phyloP scores from a whole-genome alignment of 2,113 vertebrate genomes.

The Takifugu bimaculatus region DNA sequence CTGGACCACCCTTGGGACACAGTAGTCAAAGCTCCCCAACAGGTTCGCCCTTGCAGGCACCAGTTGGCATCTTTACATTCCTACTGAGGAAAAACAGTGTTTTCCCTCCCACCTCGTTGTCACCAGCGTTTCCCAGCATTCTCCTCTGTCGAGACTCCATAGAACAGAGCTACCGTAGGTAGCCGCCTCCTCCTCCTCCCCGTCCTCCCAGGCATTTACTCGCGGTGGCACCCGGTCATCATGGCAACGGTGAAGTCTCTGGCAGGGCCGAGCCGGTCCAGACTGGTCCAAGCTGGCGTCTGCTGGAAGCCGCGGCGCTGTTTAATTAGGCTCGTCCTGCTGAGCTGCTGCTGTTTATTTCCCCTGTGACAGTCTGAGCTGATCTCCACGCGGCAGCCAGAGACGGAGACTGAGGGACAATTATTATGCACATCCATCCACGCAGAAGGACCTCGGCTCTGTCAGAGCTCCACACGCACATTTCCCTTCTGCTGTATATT shows the following conservation, averaged over 20 bases:
- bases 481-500: background rate
- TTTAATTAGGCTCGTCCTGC: conserved; percentile 74
- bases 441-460: conserved; percentile 15
- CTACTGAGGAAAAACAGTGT: background rate
- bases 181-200: conserved; percentile 7
- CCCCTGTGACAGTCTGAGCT: conserved; percentile 59
- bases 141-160: conserved; percentile 12
- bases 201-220: conserved; percentile 46
- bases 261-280: conserved; percentile 47
- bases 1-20: no score
- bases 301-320: conserved; percentile 50
- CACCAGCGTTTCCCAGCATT: conserved; percentile 3
- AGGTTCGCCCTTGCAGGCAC: conserved; percentile 2
- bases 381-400: conserved; percentile 55
- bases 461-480: background rate
- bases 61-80: background rate
- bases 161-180: conserved; percentile 26
- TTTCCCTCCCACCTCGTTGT: conserved; percentile 9
- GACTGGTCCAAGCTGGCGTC: conserved; percentile 52
- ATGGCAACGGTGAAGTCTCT: conserved; percentile 58
- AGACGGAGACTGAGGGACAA: conserved; percentile 28
- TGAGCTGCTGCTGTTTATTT: conserved; percentile 72
- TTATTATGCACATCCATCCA: conserved; percentile 46
- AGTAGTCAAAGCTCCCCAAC: background rate
- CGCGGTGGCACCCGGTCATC: conserved; percentile 49